Evolutionary conservation across 2,888 invertebrate species (phyloP).

Genomic region (Odontothrips loti): DNA sequence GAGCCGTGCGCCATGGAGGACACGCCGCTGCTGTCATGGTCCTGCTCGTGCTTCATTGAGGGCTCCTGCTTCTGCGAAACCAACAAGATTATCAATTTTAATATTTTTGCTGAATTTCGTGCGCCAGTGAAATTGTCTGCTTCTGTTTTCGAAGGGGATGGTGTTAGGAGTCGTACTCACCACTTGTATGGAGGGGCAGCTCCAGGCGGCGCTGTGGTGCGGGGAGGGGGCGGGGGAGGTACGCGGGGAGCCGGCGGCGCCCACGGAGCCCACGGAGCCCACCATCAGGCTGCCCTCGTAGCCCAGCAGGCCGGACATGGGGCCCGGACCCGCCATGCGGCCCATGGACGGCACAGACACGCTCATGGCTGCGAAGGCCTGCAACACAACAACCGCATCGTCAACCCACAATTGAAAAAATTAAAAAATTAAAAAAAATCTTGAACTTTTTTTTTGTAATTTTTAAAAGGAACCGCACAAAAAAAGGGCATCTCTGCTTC

Average conservation of each 20-base stretch:
- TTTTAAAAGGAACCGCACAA: not conserved
- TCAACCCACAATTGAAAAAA: not conserved
- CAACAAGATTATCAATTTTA: not conserved
- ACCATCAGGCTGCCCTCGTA: conserved; percentile 19
- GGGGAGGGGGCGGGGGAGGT: conserved; percentile 1
- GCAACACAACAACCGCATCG: not conserved
- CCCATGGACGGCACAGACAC: not conserved
- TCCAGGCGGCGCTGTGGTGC: conserved; percentile 1
- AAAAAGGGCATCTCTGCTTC: too few species aligned
- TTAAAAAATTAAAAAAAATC: not conserved
- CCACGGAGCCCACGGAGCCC: not conserved
- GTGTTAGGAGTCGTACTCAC: not conserved
- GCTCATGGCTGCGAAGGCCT: not conserved
- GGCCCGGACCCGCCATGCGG: not conserved
- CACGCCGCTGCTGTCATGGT: not conserved
- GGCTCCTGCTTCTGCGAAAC: conserved; percentile 19
- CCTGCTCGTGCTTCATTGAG: not conserved
- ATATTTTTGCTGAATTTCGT: too few species aligned
- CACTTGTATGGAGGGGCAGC: conserved; percentile 1
- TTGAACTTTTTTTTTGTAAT: not conserved
- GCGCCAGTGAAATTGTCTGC: too few species aligned
- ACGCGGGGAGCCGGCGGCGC: not conserved
- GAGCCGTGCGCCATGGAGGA: conserved; percentile 29
- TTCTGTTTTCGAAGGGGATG: not conserved
- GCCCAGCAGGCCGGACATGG: conserved; percentile 8